Percentiles rank a stretch among this genome's conserved stretches.
These are phyloP conservation scores for Drosophila mimica DNA, from an alignment of 2,888 invertebrate species.

Conservation along the genomic window DNA sequence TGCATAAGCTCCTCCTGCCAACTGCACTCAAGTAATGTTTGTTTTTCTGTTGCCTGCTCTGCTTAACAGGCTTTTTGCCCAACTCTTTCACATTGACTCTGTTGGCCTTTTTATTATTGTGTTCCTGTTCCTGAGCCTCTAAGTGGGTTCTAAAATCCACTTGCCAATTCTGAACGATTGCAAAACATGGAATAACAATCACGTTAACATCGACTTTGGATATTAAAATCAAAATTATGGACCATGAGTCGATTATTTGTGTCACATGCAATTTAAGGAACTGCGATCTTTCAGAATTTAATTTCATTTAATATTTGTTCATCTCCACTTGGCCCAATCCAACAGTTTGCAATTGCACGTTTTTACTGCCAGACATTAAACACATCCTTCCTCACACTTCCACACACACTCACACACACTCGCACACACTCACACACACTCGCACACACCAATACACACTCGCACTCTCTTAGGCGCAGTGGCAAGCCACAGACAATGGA, in stretches of 20 bases:
- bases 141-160: constrained; percentile 33
- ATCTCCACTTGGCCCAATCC: neutral
- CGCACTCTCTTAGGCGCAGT: constrained; percentile 7
- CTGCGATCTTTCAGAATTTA: neutral
- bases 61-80: constrained; percentile 36
- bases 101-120: neutral
- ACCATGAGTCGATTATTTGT: neutral
- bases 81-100: constrained; percentile 3
- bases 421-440: neutral
- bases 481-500: constrained; percentile 42
- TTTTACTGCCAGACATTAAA: constrained; percentile 26
- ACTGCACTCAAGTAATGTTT: constrained; percentile 41
- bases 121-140: neutral
- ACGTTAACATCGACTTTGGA: neutral
- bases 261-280: neutral
- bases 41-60: constrained; percentile 33
- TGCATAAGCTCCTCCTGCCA: constrained; percentile 26
- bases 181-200: neutral
- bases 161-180: constrained; percentile 34
- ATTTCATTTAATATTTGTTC: constrained; percentile 2
- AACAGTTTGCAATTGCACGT: neutral
- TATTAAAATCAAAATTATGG: too few species aligned
- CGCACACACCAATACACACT: neutral
- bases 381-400: constrained; percentile 11
- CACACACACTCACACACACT: neutral